Evolutionary conservation across 2,888 invertebrate genomes (phyloP).

Genomic region (Timandra comae): DNA sequence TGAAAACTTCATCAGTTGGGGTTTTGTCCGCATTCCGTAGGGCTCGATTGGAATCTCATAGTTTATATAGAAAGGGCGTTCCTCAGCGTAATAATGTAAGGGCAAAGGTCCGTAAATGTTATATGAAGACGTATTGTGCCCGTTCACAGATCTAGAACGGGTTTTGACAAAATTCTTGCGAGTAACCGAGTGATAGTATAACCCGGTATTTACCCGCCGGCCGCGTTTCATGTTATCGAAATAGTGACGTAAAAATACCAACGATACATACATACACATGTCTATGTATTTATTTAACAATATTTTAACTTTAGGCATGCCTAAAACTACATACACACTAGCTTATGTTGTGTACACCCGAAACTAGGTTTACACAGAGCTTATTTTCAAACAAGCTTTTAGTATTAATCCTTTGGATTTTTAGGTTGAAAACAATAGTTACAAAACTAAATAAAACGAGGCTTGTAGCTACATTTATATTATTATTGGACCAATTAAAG

Average conservation of each 20-base stretch:
- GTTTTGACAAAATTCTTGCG: constrained; percentile 61
- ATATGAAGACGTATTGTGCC: constrained; percentile 59
- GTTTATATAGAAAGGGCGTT: constrained; percentile 44
- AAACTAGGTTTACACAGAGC: no score
- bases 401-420: no score
- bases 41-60: constrained; percentile 42
- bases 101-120: constrained; percentile 52
- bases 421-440: no score
- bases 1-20: constrained; percentile 19
- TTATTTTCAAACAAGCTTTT: no score
- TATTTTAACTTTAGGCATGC: not conserved
- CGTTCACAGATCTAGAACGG: constrained; percentile 40
- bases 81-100: constrained; percentile 49
- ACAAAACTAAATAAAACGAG: no score
- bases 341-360: no score
- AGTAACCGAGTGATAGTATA: constrained; percentile 18
- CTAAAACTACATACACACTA: no score
- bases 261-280: not conserved
- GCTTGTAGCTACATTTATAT: no score
- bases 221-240: no score
- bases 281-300: not conserved
- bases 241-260: no score
- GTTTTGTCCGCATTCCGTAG: constrained; percentile 20
- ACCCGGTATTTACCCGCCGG: constrained; percentile 15
- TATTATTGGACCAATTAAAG: no score